Base-by-base conservation (phyloP, 2,113 vertebrate species). In the Coptodon bakossiorum region DNA sequence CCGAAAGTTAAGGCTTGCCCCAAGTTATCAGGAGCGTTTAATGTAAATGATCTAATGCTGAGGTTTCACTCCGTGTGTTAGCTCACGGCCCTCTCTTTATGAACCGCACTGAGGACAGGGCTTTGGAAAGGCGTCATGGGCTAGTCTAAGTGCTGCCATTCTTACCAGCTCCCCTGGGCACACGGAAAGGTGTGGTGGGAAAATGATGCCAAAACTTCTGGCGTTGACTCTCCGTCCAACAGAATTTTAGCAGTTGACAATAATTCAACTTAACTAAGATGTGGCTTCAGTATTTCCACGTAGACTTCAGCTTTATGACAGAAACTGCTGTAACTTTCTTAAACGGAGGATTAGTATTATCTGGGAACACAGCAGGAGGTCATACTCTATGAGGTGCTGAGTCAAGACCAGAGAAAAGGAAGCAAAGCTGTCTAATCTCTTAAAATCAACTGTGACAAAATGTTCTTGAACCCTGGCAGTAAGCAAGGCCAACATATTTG, bases 391-490 rank as follows among this genome's bases (percentile, higher is more conserved):
- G 48, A 63, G 38, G 53, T 27, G 82, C 29, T 52, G 68, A 78
- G 27, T 79, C 24, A 54, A 22, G 27, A 59, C 54, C 38, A 24
- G 9, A 52, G 38, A 82, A 66, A 82, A 52, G 24, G 43, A 76
- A 83, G 53, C 16, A 90, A 91, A 85, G 78, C 56, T 52, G 52
- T 73, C 14, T 85, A 45, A 93, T 91, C 45, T 86, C 24, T 84
- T 85, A n/a, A 52, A 85, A 85, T 84, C 73, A 86, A 84, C 84
- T 88, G 86, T 88, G 82, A 86, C 48, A 89, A 89, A 91, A 86
- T 85, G 80, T 48, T 82, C 50, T 59, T 57, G 24, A 85, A 92
- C 73, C 38, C 43, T 90, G 90, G 82, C 84, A 84, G 31, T 0
- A 13, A 68, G 16, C 2, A 83, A 4, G 29, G 45, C 84, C 73